Base-by-base conservation (phyloP, 2,797 vertebrate species). In the Lemur catta region DNA sequence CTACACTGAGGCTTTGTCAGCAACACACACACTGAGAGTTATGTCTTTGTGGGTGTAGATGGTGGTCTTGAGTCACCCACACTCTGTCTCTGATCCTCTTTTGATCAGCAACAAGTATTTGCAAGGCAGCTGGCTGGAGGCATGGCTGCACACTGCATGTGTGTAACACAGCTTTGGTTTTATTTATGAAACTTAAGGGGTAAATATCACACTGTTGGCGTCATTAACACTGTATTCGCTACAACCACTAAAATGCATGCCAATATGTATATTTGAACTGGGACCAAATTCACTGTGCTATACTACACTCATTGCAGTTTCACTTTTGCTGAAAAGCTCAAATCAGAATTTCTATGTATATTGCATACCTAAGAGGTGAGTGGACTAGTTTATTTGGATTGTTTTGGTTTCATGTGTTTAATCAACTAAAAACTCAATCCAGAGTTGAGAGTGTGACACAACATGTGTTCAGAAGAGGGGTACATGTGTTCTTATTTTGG, bases 331-430 rank as follows among this genome's bases (percentile, higher is more conserved):
- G 52, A 63, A 7, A 96, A 93, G 33, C 5, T 17, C 14, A 43
- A 87, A 72, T 84, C 52, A 84, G 28, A 93, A 82, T 88, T 81
- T 90, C 46, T 91, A 4, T 35, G 33, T 41, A 22, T 43, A 50
- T 4, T 67, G 0, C 46, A 22, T 88, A 13, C 15, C 17, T 63
- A 78, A 61, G 48, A 81, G 22, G 5, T 75, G 11, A 38, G 50
- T 61, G 20, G 12, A 15, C 14, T 28, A 20, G 7, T 97, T 98
- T 97, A 97, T 84, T 98, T 98, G 97, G 95, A 95, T 97, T 96
- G 96, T 96, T 88, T 97, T 89, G 97, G n/a, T 97, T 98, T 98
- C 96, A 95, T 95, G 95, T 93, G 69, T 97, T 98, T 97, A 97
- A 97, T 97, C 95, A 75, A 93, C 96, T 96, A 97, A 98, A 95